A percentile compares a stretch with the other conserved stretches of the same genome.
Conservation (phyloP, 2,797 vertebrate species). For the Hapalemur alaotrensis region DNA sequence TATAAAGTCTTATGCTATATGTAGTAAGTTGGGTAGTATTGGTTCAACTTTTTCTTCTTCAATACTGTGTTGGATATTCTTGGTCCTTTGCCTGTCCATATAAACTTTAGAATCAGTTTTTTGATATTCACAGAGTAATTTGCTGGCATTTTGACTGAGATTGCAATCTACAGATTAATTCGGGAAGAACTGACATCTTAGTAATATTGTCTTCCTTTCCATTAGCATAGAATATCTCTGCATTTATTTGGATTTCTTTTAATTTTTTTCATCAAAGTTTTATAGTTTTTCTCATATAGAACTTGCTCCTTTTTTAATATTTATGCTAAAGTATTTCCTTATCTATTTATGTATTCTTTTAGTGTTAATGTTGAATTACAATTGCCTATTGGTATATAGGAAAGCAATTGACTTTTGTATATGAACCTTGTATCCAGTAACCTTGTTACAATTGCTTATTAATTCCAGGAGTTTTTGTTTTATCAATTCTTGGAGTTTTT, state of each 20-base stretch:
- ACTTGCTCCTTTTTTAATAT: neutral
- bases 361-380: neutral
- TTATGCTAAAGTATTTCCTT: neutral
- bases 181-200: neutral
- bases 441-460: neutral
- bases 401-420: neutral
- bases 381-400: neutral
- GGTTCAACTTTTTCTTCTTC: neutral
- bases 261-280: neutral
- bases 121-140: neutral
- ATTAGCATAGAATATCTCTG: neutral
- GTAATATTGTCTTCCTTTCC: neutral
- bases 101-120: neutral
- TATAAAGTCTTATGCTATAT: neutral
- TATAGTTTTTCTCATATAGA: neutral
- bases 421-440: neutral
- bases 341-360: neutral
- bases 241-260: neutral
- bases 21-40: neutral
- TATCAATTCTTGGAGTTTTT: neutral
- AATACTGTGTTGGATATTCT: neutral
- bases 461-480: neutral
- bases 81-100: neutral
- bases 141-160: neutral
- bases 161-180: neutral